Conservation (phyloP, 1,140 invertebrate species). For the Lepidostoma basale region DNA sequence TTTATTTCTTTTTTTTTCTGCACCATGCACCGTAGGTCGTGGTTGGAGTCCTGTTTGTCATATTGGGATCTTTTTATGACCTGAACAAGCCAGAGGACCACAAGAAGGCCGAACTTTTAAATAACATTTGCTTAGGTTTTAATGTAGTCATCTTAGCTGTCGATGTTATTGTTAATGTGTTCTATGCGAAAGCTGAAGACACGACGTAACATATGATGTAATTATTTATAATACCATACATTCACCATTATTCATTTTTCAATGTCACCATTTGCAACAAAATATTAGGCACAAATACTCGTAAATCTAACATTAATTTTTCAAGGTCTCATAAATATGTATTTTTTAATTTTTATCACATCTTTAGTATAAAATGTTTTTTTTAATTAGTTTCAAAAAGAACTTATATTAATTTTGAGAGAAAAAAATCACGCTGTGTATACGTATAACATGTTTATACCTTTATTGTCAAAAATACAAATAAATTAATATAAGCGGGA, state of each 20-base stretch:
- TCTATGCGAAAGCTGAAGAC: constrained; percentile 52
- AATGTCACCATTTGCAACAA: neutral
- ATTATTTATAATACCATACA: neutral
- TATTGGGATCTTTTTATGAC: constrained; percentile 66
- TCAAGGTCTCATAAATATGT: too few relatives aligned
- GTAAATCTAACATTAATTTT: neutral
- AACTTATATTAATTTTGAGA: too few relatives aligned
- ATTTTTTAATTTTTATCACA: too few relatives aligned
- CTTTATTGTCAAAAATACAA: too few relatives aligned
- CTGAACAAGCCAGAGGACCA: constrained; percentile 68
- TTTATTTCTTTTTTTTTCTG: constrained; percentile 44
- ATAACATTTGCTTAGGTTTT: constrained; percentile 65
- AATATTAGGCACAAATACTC: neutral
- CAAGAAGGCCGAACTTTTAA: constrained; percentile 64
- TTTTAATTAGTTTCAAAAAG: too few relatives aligned
- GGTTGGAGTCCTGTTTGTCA: constrained; percentile 65
- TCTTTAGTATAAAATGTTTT: too few relatives aligned
- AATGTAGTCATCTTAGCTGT: constrained; percentile 67
- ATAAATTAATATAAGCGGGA: too few relatives aligned
- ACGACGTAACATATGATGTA: constrained; percentile 48
- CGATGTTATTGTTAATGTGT: constrained; percentile 65
- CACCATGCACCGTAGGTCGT: constrained; percentile 60
- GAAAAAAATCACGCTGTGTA: too few relatives aligned
- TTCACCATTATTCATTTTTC: neutral
- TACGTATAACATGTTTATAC: too few relatives aligned